A percentile compares a stretch with the other conserved stretches of the same genome.
phyloP scores from a whole-genome alignment of 2,888 invertebrate species.

The Cryptus viduatorius region DNA sequence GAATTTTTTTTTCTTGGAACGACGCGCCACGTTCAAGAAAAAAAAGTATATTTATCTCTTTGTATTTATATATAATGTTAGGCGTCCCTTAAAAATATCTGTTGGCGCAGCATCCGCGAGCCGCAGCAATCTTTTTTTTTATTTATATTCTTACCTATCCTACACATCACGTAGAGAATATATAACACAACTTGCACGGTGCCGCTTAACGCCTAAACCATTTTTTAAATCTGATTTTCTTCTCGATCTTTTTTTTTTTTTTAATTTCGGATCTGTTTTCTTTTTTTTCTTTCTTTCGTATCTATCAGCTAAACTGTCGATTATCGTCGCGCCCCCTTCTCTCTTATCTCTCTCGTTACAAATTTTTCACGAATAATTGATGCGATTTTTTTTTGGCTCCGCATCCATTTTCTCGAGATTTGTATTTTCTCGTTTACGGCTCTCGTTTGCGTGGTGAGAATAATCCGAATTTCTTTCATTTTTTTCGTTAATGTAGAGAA shows the following conservation, averaged over 20 bases:
- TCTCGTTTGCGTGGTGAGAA: background rate
- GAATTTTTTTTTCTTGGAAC: conserved; percentile 32
- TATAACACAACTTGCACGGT: conserved; percentile 66
- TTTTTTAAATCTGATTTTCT: conserved; percentile 20
- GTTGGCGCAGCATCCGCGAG: conserved; percentile 47
- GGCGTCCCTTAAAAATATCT: conserved; percentile 71
- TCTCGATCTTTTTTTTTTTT: conserved; percentile 51
- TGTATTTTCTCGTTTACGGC: background rate
- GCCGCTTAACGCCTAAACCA: conserved; percentile 49
- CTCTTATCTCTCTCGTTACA: conserved; percentile 6
- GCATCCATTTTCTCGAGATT: background rate
- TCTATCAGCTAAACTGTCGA: conserved; percentile 58
- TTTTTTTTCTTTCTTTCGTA: background rate
- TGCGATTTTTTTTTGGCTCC: background rate
- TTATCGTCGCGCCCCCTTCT: conserved; percentile 59
- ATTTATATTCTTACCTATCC: conserved; percentile 65
- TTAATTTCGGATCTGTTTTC: conserved; percentile 6
- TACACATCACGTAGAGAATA: conserved; percentile 69
- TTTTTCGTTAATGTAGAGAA: background rate
- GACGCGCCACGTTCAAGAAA: conserved; percentile 58
- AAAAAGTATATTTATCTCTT: conserved; percentile 7
- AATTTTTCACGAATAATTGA: background rate
- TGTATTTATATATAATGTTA: conserved; percentile 59
- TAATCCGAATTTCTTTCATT: background rate
- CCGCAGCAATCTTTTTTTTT: conserved; percentile 32